A percentile compares a stretch with the other conserved stretches of the same genome.
phyloP scores from a whole-genome alignment of 92 coral and sea anemone species.

The Phenganax stokvisi region DNA sequence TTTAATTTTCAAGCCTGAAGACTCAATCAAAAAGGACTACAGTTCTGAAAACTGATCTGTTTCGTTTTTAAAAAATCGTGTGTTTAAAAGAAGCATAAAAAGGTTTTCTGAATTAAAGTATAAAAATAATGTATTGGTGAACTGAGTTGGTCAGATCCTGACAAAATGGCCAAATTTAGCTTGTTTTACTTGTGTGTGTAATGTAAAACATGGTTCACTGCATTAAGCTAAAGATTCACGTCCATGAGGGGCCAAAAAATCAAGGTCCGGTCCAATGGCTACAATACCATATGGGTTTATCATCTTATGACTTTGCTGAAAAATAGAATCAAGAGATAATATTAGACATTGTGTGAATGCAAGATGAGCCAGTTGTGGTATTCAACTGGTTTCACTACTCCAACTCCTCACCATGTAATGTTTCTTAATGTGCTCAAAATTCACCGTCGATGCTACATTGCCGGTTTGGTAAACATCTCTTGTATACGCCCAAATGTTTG shows the following conservation, averaged over 20 bases:
- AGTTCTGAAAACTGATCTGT: no score
- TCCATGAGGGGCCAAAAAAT: slow-evolving; percentile 22
- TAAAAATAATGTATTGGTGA: no score
- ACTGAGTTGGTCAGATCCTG: no score
- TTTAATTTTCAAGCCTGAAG: no score
- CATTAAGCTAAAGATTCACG: slow-evolving; percentile 4
- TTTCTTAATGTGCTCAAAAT: slow-evolving; percentile 71
- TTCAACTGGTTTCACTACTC: not conserved
- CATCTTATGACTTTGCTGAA: slow-evolving; percentile 21
- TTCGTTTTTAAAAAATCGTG: no score
- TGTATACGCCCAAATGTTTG: slow-evolving; percentile 77
- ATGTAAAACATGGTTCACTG: not conserved
- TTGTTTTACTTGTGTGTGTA: not conserved
- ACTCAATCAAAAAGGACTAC: no score
- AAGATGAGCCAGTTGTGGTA: not conserved
- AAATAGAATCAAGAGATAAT: not conserved
- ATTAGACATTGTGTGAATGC: no score
- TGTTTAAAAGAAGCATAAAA: no score
- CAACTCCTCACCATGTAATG: slow-evolving; percentile 61
- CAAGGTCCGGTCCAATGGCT: slow-evolving; percentile 39
- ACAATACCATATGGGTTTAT: slow-evolving; percentile 35
- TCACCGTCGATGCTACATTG: slow-evolving; percentile 70
- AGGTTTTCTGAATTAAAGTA: no score
- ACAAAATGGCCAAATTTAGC: no score
- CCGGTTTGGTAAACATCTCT: slow-evolving; percentile 78